These are phyloP conservation scores for Hetaerina americana DNA, from an alignment of 1,140 invertebrate species.

Conservation along the genomic window DNA sequence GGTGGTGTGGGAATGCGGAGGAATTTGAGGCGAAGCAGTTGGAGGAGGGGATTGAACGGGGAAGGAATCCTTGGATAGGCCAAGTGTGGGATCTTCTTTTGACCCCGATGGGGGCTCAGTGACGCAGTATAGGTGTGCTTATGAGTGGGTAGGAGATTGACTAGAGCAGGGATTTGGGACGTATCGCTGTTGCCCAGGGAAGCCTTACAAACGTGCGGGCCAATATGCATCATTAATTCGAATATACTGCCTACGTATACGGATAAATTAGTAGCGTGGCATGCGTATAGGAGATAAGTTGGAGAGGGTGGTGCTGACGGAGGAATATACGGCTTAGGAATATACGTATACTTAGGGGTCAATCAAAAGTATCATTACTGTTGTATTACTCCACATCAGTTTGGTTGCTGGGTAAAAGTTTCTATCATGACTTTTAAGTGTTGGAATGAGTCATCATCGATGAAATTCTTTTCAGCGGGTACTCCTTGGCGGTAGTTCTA, in stretches of 20 bases:
- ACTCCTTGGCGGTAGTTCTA: too few species aligned
- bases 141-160: background rate
- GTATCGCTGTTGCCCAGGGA: background rate
- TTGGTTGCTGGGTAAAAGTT: too few species aligned
- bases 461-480: too few species aligned
- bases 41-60: background rate
- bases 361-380: too few species aligned
- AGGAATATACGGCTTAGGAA: background rate
- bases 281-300: too few species aligned
- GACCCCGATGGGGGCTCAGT: background rate
- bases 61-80: background rate
- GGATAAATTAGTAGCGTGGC: background rate
- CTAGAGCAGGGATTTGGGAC: too few species aligned
- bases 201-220: background rate
- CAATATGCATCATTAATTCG: background rate
- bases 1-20: background rate
- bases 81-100: background rate
- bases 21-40: background rate
- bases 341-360: background rate
- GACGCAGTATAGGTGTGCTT: background rate
- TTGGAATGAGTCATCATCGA: too few species aligned
- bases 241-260: background rate
- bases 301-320: background rate
- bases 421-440: too few species aligned
- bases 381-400: too few species aligned